Evolutionary conservation across 1,140 invertebrate species (phyloP).

Genomic region (Aphis gossypii): DNA sequence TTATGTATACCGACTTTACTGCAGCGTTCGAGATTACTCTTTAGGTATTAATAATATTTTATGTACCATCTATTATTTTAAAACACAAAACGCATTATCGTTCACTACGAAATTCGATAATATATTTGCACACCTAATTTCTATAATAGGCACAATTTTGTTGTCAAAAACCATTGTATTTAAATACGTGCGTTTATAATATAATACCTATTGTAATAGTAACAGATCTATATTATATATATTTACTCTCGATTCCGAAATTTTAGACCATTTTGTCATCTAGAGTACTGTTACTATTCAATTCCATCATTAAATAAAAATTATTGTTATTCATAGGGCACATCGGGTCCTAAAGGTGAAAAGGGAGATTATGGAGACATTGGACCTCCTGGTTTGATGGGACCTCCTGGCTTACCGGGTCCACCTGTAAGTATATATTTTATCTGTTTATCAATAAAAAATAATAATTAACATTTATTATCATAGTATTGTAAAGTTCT

Average conservation of each 20-base stretch:
- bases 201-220: background rate
- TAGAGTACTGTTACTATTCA: background rate
- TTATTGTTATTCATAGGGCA: conserved; percentile 68
- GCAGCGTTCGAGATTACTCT: background rate
- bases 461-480: background rate
- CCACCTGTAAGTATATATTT: conserved; percentile 69
- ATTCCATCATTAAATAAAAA: background rate
- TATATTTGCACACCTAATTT: background rate
- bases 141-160: background rate
- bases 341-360: conserved; percentile 83
- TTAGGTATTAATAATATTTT: background rate
- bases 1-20: background rate
- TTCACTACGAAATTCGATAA: background rate
- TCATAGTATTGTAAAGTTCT: background rate
- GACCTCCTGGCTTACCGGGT: conserved; percentile 83
- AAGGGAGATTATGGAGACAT: conserved; percentile 91
- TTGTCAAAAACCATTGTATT: background rate
- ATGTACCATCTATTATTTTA: background rate
- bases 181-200: background rate
- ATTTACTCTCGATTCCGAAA: background rate
- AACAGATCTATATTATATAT: background rate
- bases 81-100: background rate
- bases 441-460: background rate
- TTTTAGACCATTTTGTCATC: background rate
- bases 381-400: conserved; percentile 85